A percentile compares a stretch with the other conserved stretches of the same genome.
Conservation (phyloP, 2,888 invertebrate species). For the Pachydiplax longipennis region DNA sequence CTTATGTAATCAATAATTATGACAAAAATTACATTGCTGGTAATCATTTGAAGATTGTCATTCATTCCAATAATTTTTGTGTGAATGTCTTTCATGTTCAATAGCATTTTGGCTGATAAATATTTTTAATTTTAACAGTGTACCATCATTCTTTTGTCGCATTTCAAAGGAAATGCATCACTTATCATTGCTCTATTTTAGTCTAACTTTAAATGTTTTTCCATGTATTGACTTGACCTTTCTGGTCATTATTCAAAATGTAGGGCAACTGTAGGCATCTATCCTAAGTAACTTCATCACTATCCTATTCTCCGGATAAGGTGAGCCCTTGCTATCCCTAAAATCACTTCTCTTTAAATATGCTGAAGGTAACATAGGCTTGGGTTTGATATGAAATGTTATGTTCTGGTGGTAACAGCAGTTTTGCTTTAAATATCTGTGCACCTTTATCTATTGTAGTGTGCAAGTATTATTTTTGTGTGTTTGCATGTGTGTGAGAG, state of each 20-base stretch:
- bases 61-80: conserved; percentile 25
- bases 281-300: not conserved
- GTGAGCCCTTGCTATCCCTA: not conserved
- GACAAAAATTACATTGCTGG: not conserved
- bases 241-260: not conserved
- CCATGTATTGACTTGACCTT: no score
- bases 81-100: conserved; percentile 14
- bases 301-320: not conserved
- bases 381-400: not conserved
- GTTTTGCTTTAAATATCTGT: conserved; percentile 1
- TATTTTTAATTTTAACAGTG: not conserved
- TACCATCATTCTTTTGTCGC: not conserved
- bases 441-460: not conserved
- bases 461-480: conserved; percentile 6
- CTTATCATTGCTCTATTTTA: no score
- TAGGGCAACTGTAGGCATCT: not conserved
- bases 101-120: conserved; percentile 25
- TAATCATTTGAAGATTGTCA: not conserved
- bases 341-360: not conserved
- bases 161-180: not conserved
- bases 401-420: not conserved
- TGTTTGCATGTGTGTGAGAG: not conserved
- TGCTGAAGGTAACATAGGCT: not conserved
- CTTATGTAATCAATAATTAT: not conserved
- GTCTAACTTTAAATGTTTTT: not conserved